Conservation (phyloP, 1,140 invertebrate species). For the Platyura marginata region DNA sequence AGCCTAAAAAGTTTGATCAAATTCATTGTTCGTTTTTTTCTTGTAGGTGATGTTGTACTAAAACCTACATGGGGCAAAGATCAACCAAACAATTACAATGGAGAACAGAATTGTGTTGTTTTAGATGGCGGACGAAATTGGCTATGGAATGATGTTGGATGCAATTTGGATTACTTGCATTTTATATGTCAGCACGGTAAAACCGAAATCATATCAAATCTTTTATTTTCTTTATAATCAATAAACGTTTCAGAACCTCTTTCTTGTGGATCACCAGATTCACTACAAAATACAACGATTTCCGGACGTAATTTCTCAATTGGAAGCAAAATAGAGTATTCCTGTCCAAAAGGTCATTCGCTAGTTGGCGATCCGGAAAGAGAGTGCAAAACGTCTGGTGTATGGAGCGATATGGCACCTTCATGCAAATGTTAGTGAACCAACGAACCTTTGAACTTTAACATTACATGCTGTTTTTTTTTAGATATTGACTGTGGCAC, state of each 20-base stretch:
- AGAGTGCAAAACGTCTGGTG: conserved; percentile 49
- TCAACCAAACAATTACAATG: conserved; percentile 90
- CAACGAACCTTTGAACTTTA: too few species aligned
- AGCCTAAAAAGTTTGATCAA: too few species aligned
- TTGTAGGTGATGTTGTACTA: conserved; percentile 49
- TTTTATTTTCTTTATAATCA: background rate
- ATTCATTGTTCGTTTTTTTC: too few species aligned
- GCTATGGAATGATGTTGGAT: conserved; percentile 90
- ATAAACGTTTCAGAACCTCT: conserved; percentile 44
- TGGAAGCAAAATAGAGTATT: conserved; percentile 51
- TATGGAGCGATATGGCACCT: conserved; percentile 62
- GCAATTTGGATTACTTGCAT: conserved; percentile 77
- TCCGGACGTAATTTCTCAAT: conserved; percentile 45
- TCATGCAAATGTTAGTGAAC: conserved; percentile 66
- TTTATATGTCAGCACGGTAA: conserved; percentile 85
- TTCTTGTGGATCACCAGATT: conserved; percentile 72
- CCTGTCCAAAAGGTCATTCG: conserved; percentile 67
- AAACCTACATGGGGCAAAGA: conserved; percentile 79
- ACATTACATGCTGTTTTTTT: conserved; percentile 3
- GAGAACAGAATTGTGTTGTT: conserved; percentile 85
- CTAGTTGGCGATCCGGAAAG: conserved; percentile 51
- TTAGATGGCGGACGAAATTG: conserved; percentile 74
- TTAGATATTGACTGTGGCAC: conserved; percentile 68
- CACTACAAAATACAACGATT: conserved; percentile 67
- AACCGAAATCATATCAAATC: conserved; percentile 10